phyloP scores from a whole-genome alignment of 2,797 vertebrate species.

The Salarias fasciatus region DNA sequence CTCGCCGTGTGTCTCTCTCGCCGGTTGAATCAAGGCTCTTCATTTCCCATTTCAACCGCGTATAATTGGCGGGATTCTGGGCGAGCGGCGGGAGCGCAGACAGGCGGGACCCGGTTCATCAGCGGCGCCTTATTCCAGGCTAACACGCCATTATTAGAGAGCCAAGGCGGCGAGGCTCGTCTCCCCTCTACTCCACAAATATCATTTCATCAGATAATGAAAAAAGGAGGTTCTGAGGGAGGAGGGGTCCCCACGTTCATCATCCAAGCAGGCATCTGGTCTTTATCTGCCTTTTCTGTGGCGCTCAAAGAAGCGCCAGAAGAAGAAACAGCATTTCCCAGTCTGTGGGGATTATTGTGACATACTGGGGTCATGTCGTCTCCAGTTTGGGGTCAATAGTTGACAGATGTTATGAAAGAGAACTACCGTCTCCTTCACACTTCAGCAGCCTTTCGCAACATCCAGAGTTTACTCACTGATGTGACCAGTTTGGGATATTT shows the following conservation, averaged over 20 bases:
- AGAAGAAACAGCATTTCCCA: too few relatives aligned
- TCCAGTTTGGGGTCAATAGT: too few relatives aligned
- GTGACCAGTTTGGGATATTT: too few relatives aligned
- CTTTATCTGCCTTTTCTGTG: too few relatives aligned
- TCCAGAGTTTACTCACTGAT: too few relatives aligned
- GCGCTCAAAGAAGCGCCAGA: too few relatives aligned
- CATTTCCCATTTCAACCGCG: constrained; percentile 48
- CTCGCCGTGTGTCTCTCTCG: constrained; percentile 16
- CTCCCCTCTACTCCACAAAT: constrained; percentile 11
- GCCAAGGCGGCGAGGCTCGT: background rate
- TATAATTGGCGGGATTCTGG: constrained; percentile 30
- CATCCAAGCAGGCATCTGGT: constrained; percentile 13
- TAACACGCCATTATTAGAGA: constrained; percentile 24
- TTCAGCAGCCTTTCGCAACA: too few relatives aligned
- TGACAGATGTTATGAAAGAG: too few relatives aligned
- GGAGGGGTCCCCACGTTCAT: constrained; percentile 19
- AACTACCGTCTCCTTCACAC: too few relatives aligned
- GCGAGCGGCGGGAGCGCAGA: constrained; percentile 20
- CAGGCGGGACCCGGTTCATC: constrained; percentile 31
- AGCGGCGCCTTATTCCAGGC: constrained; percentile 8
- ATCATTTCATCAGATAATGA: constrained; percentile 51
- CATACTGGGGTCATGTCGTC: too few relatives aligned
- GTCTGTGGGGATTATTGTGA: too few relatives aligned
- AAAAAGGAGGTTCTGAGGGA: constrained; percentile 24
- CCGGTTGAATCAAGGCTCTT: constrained; percentile 30